Conservation (phyloP, 2,888 invertebrate genomes). For the Neocrepidodera transversa region DNA sequence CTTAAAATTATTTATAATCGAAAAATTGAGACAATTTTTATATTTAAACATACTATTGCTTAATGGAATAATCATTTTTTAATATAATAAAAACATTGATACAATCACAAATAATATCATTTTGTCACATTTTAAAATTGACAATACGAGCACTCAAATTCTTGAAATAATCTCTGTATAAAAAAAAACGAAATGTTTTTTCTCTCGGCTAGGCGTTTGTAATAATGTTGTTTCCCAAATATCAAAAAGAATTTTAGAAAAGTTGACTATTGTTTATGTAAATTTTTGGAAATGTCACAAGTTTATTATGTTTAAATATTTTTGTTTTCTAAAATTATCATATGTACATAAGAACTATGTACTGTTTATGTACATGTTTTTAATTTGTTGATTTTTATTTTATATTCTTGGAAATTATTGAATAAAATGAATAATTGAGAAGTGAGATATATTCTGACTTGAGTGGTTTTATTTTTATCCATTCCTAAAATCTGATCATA, state of each 20-base stretch:
- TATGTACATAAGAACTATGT: conserved; percentile 33
- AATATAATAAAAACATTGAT: no score
- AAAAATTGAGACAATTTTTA: no score
- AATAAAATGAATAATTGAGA: conserved; percentile 32
- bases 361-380: conserved; percentile 34
- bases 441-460: conserved; percentile 26
- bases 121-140: no score
- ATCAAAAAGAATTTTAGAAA: conserved; percentile 28
- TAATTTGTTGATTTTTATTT: conserved; percentile 38
- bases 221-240: conserved; percentile 32
- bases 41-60: no score
- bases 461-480: conserved; percentile 4
- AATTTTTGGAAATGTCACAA: conserved; percentile 29
- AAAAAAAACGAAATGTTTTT: conserved; percentile 20
- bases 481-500: no score
- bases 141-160: conserved; percentile 3
- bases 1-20: no score
- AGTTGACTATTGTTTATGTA: conserved; percentile 32
- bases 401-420: conserved; percentile 36
- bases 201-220: conserved; percentile 29
- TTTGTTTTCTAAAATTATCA: conserved; percentile 31
- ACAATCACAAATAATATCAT: no score
- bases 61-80: no score
- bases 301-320: conserved; percentile 30
- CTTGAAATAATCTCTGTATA: conserved; percentile 15